Base-by-base conservation (phyloP, 1,140 invertebrate species). In the Drosophila cardini region DNA sequence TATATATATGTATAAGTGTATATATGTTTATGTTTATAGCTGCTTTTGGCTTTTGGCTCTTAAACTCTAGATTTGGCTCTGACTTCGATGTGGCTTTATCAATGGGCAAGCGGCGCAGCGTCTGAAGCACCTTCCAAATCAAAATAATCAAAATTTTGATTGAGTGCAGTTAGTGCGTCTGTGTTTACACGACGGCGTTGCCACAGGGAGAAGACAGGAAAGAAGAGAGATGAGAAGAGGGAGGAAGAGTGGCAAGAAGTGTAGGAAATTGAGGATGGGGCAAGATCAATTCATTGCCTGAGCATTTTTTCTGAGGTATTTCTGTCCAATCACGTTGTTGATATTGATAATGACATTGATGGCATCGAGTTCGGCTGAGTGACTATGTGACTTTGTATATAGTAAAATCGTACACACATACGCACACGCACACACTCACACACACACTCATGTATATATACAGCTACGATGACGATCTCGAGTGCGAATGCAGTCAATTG, bases 341-440 rank as follows among this genome's bases (percentile, higher is more conserved):
- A 85, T 90, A 84, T 89, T 90, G 89, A 90, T 90, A 90, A 89
- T 90, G 87, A 90, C 89, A 90, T 90, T 89, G 85, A 90, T 82
- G 81, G 81, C 85, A 84, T 90, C 78, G 80, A 84, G 69, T 81
- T 80, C 68, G 52, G 48, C 73, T 80, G 89, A 91, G 80, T 87
- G 89, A 90, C 87, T 90, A 76, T 86, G 73, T 64, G 78, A 63
- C 53, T 74, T 75, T 16, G 26, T 38, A 43, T 46, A 32, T 40
- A 13, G 21, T 26, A 26, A 26, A 26, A 2, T 26, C 21, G 21
- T 4, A 26, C 21, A 26, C 21, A 26, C 21, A 2, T 4, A 26
- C 21, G 4, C 21, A 26, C 2, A 3, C 21, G 4, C 21, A 26
- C 21, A 26, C 21, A 26, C 21, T 0, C 21, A 26, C 21, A 26